phyloP scores from a whole-genome alignment of 2,797 vertebrate species.

The Cirrhinus molitorella region DNA sequence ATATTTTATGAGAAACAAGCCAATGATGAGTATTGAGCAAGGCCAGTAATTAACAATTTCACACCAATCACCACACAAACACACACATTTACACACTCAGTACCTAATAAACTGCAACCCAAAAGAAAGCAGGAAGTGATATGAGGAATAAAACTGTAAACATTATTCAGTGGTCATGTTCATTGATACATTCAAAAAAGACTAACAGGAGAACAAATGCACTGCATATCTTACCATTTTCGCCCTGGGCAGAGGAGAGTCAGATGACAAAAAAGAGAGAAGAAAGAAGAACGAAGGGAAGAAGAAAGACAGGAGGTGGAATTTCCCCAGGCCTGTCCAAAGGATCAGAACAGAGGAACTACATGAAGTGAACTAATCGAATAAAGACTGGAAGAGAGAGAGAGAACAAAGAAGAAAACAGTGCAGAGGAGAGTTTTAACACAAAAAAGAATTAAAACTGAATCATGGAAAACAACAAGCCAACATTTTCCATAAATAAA shows the following conservation, averaged over 20 bases:
- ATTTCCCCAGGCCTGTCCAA: constrained; percentile 24
- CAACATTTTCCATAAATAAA: constrained; percentile 67
- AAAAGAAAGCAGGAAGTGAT: constrained; percentile 51
- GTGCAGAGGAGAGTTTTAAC: constrained; percentile 16
- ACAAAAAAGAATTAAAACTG: constrained; percentile 46
- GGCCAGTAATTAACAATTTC: background rate
- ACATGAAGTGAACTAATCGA: constrained; percentile 19
- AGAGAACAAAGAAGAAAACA: constrained; percentile 31
- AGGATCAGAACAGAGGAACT: constrained; percentile 37
- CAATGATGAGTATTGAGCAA: background rate
- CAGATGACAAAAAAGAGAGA: constrained; percentile 27
- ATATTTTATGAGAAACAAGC: constrained; percentile 17
- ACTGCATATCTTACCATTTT: constrained; percentile 50
- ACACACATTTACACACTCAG: background rate
- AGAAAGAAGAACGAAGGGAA: constrained; percentile 10
- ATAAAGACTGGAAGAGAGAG: constrained; percentile 42
- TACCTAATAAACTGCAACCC: background rate
- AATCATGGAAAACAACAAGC: constrained; percentile 59
- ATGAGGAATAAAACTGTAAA: constrained; percentile 44
- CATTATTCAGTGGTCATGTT: constrained; percentile 4
- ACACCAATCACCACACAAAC: constrained; percentile 13
- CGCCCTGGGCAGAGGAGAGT: constrained; percentile 14
- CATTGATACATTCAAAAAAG: background rate
- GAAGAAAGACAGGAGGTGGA: constrained; percentile 37
- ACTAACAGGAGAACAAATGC: background rate